A percentile compares a stretch with the other conserved stretches of the same genome.
Evolutionary conservation across 2,888 invertebrate genomes (phyloP).

Genomic region (Callyntrura guangdongensis): DNA sequence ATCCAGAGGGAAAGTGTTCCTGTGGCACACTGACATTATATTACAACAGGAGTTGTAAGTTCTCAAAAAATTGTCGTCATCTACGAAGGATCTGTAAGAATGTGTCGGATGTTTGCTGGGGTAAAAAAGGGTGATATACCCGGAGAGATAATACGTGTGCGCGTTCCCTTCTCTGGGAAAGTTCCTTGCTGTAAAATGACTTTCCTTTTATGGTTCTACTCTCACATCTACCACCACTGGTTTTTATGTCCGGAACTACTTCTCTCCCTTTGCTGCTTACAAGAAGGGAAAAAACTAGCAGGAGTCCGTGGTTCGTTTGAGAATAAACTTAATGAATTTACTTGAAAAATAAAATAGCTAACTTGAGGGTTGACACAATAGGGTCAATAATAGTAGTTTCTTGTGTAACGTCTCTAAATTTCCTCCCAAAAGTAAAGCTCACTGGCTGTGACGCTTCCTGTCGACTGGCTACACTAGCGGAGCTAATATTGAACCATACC

Average conservation of each 20-base stretch:
- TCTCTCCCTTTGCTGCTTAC: conserved; percentile 18
- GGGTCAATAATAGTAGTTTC: conserved; percentile 55
- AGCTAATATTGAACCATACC: not conserved
- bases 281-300: conserved; percentile 27
- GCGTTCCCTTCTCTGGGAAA: not conserved
- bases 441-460: not conserved
- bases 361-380: conserved; percentile 58
- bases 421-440: conserved; percentile 6
- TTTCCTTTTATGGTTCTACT: not conserved
- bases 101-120: conserved; percentile 57
- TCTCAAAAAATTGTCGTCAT: conserved; percentile 50
- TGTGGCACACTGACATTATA: conserved; percentile 76
- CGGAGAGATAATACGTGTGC: no score
- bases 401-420: conserved; percentile 18
- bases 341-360: conserved; percentile 48
- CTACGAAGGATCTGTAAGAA: conserved; percentile 27
- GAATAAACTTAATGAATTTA: conserved; percentile 69
- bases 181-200: not conserved
- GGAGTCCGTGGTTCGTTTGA: conserved; percentile 1
- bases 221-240: not conserved
- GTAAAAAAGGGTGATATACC: not conserved
- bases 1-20: conserved; percentile 72
- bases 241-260: conserved; percentile 51
- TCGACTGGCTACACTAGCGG: not conserved
- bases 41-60: conserved; percentile 13